phyloP scores from a whole-genome alignment of 1,140 invertebrate genomes.

The Popillia japonica region DNA sequence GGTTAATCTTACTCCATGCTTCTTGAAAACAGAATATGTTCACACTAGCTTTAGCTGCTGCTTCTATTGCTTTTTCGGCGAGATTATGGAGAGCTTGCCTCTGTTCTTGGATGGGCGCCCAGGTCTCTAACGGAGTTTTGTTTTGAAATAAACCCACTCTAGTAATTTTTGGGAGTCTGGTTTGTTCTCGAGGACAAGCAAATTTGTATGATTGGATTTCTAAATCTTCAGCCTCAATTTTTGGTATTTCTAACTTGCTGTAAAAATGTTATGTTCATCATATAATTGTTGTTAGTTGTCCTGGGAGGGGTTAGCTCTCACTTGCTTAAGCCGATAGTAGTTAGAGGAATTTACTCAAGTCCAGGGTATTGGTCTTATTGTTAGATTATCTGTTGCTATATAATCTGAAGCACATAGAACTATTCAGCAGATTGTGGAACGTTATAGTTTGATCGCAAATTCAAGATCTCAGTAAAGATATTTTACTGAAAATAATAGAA shows the following conservation, averaged over 20 bases:
- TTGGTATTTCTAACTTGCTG: conserved; percentile 40
- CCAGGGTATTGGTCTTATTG: too few species aligned
- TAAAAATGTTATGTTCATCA: neutral
- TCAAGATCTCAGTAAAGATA: too few species aligned
- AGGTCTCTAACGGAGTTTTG: conserved; percentile 80
- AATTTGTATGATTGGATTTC: conserved; percentile 83
- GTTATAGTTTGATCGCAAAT: too few species aligned
- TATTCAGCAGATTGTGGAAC: too few species aligned
- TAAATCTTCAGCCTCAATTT: conserved; percentile 64
- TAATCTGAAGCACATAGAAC: too few species aligned
- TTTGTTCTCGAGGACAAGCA: conserved; percentile 67
- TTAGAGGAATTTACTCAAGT: too few species aligned
- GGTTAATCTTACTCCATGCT: conserved; percentile 85
- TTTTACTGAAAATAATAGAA: too few species aligned
- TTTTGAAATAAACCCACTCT: conserved; percentile 90
- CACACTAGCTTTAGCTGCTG: conserved; percentile 79
- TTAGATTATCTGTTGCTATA: too few species aligned
- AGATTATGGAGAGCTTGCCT: conserved; percentile 80
- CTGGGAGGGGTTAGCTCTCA: too few species aligned
- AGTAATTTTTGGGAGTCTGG: conserved; percentile 76
- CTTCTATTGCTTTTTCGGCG: conserved; percentile 79
- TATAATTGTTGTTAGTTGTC: too few species aligned
- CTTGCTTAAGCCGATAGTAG: too few species aligned
- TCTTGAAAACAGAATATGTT: conserved; percentile 97
- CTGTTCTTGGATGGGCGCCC: conserved; percentile 79